Base-by-base conservation (phyloP, 2,113 vertebrate genomes). In the Tringa solitaria region DNA sequence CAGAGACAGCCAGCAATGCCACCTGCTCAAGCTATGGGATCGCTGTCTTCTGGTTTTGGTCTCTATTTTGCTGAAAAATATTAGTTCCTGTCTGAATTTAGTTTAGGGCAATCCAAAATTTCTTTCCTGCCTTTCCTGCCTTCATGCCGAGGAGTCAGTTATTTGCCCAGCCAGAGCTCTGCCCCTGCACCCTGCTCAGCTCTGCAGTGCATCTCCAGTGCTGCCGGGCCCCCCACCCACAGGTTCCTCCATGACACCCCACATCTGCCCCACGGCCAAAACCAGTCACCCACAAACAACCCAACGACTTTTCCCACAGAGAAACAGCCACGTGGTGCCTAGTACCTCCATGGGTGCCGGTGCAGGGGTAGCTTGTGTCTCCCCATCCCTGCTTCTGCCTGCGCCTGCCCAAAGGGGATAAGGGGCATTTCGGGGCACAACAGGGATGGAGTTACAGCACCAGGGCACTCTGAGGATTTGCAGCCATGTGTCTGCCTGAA, bases 311-410 rank as follows among this genome's bases (percentile, higher is more conserved):
- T 50, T 35, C 48, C 78, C 17, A 10, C 26, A 32, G 33, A 53
- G 37, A 63, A 68, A 57, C 12, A 30, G 7, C 19, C 0, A 0
- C 1, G 2, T 0, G 3, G 21, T 32, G 16, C 39, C 45, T 4
- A 23, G 27, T n/a, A 19, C 59, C 39, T 74, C 30, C 61, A 6
- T 0, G 0, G 9, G n/a, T 4, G 28, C 43, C 9, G 4, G 33
- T 6, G 12, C 4, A 0, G 2, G 10, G 27, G 21, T 50, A 68
- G 17, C 35, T 65, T 10, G 1, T 7, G 1, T n/a, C 28, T 84
- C 16, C 20, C 22, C 1, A 1, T 41, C 39, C 50, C 78, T 54
- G 72, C 46, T 70, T 39, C 92, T 73, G 45, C 67, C 43, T 59
- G 43, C 39, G 33, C 18, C 39, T 8, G 5, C 37, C 43, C 3